phyloP scores from a whole-genome alignment of 2,113 vertebrate species.

The Salvelinus namaycush region DNA sequence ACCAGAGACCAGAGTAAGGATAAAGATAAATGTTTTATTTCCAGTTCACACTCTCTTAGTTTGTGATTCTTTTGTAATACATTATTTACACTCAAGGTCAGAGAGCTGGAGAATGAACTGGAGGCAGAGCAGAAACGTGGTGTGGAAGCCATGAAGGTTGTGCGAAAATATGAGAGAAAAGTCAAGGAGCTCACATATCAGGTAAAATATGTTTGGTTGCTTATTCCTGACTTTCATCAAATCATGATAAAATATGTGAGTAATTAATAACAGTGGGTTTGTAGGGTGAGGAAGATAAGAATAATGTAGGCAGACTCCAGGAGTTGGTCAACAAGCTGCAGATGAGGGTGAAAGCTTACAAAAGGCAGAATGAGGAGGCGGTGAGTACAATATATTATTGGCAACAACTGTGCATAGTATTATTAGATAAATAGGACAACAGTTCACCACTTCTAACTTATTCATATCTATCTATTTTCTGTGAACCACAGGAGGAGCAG shows the following conservation, averaged over 20 bases:
- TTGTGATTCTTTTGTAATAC: background rate
- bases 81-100: background rate
- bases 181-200: conserved; percentile 27
- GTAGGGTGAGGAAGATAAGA: conserved; percentile 59
- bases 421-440: background rate
- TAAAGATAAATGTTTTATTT: background rate
- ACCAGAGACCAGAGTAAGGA: conserved; percentile 41
- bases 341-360: conserved; percentile 47
- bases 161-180: conserved; percentile 38
- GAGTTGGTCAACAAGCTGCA: conserved; percentile 58
- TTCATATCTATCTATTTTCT: background rate
- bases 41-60: background rate
- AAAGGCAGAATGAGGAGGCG: conserved; percentile 52
- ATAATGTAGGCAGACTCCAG: conserved; percentile 46
- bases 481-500: background rate
- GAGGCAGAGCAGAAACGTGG: conserved; percentile 51
- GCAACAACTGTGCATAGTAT: background rate
- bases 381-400: conserved; percentile 35
- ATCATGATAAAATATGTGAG: conserved; percentile 47
- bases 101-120: conserved; percentile 49
- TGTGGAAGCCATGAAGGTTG: background rate
- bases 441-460: background rate
- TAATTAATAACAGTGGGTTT: background rate
- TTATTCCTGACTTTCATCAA: background rate
- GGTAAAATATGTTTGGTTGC: background rate